phyloP scores from a whole-genome alignment of 2,113 vertebrate species.

The Eudorcas thomsonii region DNA sequence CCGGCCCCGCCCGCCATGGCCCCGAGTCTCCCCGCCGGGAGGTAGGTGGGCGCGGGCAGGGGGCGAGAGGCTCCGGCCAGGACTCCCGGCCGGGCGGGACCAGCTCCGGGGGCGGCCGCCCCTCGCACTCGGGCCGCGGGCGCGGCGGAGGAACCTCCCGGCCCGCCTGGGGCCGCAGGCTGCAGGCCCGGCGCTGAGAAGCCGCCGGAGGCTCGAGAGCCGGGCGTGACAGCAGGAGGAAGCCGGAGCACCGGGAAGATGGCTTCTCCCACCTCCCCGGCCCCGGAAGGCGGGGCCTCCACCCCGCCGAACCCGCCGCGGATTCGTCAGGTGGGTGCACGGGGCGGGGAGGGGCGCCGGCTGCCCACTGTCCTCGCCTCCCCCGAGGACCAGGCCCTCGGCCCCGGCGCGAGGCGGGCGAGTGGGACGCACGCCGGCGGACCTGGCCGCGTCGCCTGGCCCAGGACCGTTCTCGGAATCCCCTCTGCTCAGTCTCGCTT shows the following conservation, averaged over 20 bases:
- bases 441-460: neutral
- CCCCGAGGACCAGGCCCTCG: neutral
- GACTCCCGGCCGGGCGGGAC: neutral
- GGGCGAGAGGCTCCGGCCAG: neutral
- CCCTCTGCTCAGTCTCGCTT: neutral
- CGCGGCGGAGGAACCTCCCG: neutral
- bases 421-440: neutral
- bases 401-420: neutral
- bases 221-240: slow-evolving; percentile 15
- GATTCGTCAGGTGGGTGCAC: slow-evolving; percentile 84
- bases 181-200: neutral
- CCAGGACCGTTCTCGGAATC: neutral
- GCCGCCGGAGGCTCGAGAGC: neutral
- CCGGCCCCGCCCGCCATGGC: neutral
- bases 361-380: neutral
- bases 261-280: slow-evolving; percentile 80
- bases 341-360: neutral
- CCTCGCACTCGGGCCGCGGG: neutral
- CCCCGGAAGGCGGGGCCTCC: slow-evolving; percentile 76
- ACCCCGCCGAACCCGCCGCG: slow-evolving; percentile 76
- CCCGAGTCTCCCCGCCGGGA: neutral
- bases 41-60: slow-evolving; percentile 1
- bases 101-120: neutral
- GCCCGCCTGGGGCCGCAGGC: neutral
- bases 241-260: slow-evolving; percentile 70